Evolutionary conservation across 2,888 invertebrate genomes (phyloP), one percentile per base, ranked within the genome.

Genomic region (Hemithea aestivaria): DNA sequence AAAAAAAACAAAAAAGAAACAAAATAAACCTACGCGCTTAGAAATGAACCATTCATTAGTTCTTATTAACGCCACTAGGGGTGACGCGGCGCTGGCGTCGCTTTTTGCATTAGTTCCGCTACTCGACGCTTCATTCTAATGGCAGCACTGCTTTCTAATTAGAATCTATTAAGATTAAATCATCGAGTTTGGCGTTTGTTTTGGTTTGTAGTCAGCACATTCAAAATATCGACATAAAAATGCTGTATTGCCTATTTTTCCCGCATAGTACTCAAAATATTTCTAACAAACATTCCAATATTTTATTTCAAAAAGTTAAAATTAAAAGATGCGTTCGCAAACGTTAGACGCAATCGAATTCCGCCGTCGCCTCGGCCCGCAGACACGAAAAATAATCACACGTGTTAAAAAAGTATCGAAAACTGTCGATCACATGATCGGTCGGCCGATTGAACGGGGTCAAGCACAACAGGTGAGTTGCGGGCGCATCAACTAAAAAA

Each of bases 401-500:
- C 55, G 43, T 50, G 60, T 62, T 56, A 58, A 72, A 74, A 75
- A 72, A 73, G 69, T 68, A 77, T 72, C 66, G 68, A 70, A 74
- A 78, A 66, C 62, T 67, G 75, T 77, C 81, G 75, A 81, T 84
- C 84, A 83, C 76, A 75, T 82, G 81, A 79, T 78, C 80, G 48
- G 35, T 43, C 35, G 77, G 73, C 79, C 75, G 76, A 82, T 85
- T 77, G 76, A 82, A 85, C 67, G 76, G 81, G 85, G 85, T 85
- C 85, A 85, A 84, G 84, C 84, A 82, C 85, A 85, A 85, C 85
- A 84, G 85, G 85, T 85, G 85, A 83, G 76, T 70, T 75, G 75
- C 73, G 77, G 70, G 77, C 78, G 81, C 83, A 85, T 85, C 85
- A 87, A 85, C 87, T 87, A 85, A 85, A 87, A 87, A 87, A 87